Evolutionary conservation across 2,113 vertebrate species (phyloP), one percentile per base, ranked within the genome.

Genomic region (Penelope pileata): DNA sequence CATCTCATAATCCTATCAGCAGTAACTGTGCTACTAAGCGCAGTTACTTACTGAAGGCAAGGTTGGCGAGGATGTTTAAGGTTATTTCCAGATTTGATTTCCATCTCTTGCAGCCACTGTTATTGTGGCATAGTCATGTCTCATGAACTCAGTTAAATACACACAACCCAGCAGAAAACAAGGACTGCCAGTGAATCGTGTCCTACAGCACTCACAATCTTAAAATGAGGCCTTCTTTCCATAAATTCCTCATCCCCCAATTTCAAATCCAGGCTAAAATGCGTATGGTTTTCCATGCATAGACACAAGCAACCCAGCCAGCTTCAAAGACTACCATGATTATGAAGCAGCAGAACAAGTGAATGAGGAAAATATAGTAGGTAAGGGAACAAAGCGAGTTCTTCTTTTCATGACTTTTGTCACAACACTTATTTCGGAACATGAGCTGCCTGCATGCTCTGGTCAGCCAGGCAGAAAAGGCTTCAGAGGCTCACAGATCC

Each of bases 181-280:
- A 8, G 58, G 53, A 91, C 45, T 36, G 40, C 3, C 60, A 18
- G 27, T 22, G 60, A 87, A 56, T 34, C n/a, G 12, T 1, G 2
- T 26, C 29, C 58, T 47, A 48, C 6, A 3, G 30, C 16, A 63
- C 72, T 38, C 86, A 27, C 14, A 38, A 24, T 26, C 34, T 56
- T 59, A 59, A 54, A 36, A 23, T 7, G 76, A 54, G n/a, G n/a
- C n/a, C 4, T 4, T 0, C 21, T 90, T 76, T 53, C 27, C 21
- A 29, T 45, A 6, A 27, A 74, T 42, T 32, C 48, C 58, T 90
- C 67, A 34, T 7, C 12, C 14, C 16, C 76, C 45, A 40, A 6
- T 60, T 80, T 93, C 76, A 86, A 45, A 77, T n/a, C 18, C 67
- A 59, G 47, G 50, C 54, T 63, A 81, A 63, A 45, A 83, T 64